These are phyloP conservation scores for Drosophila merina DNA, from an alignment of 2,888 invertebrate genomes.

Conservation along the genomic window DNA sequence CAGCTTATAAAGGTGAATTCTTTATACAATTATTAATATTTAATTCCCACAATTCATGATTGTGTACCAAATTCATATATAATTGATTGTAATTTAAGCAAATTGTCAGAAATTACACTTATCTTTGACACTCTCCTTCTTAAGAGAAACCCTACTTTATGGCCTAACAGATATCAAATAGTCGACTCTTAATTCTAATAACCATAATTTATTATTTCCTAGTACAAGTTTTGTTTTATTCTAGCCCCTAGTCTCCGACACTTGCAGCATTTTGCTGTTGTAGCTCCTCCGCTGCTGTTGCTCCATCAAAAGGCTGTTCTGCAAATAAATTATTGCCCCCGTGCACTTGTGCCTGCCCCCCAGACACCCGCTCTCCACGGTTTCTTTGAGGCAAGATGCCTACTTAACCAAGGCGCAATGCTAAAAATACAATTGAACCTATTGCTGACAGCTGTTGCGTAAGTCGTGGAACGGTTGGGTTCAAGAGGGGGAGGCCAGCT, in stretches of 20 bases:
- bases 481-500: too few relatives aligned
- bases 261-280: slow-evolving; percentile 22
- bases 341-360: slow-evolving; percentile 44
- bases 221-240: slow-evolving; percentile 45
- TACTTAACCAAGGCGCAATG: slow-evolving; percentile 47
- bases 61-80: not conserved
- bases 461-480: slow-evolving; percentile 42
- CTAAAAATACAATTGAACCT: slow-evolving; percentile 58
- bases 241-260: slow-evolving; percentile 17
- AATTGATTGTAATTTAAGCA: not conserved
- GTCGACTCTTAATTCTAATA: slow-evolving; percentile 31
- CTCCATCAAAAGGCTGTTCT: slow-evolving; percentile 52
- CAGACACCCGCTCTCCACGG: slow-evolving; percentile 1
- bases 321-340: slow-evolving; percentile 54
- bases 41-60: slow-evolving; percentile 1
- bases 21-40: not conserved
- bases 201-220: slow-evolving; percentile 40
- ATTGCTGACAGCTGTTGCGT: slow-evolving; percentile 62
- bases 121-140: not conserved
- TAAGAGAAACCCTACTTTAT: not conserved
- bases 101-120: not conserved
- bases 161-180: slow-evolving; percentile 33
- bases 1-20: too few relatives aligned
- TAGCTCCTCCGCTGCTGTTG: slow-evolving; percentile 12
- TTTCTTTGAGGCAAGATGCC: slow-evolving; percentile 18